Percentiles rank a stretch among this genome's conserved stretches.
Conservation (phyloP, 2,113 vertebrate genomes). For the Xenus cinereus region DNA sequence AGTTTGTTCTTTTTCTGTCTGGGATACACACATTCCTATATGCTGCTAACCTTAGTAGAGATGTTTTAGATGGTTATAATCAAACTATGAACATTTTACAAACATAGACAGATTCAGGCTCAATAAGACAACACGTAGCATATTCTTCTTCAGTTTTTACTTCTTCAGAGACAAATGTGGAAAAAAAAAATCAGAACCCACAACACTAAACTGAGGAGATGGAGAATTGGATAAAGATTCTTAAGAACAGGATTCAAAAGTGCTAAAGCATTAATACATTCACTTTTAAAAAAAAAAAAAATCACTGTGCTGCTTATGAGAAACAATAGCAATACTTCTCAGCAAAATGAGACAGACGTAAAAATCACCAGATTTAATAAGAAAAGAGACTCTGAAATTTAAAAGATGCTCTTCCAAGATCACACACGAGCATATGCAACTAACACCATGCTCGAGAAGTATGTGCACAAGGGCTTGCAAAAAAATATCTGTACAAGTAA, state of each 20-base stretch:
- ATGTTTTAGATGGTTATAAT: not conserved
- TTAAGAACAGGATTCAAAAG: not conserved
- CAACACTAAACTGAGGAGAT: not conserved
- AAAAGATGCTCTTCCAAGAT: not conserved
- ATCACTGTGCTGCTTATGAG: not conserved
- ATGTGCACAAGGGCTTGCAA: not conserved
- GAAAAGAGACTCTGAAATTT: not conserved
- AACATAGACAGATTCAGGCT: not conserved
- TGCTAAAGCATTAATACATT: not conserved
- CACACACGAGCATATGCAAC: not conserved
- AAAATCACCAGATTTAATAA: not conserved
- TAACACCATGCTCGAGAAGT: not conserved
- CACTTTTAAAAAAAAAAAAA: not conserved
- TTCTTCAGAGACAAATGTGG: not conserved
- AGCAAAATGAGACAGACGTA: fast-evolving
- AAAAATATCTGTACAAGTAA: not conserved
- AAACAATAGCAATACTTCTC: not conserved
- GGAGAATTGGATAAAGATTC: not conserved
- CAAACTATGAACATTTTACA: not conserved
- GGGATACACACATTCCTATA: not conserved
- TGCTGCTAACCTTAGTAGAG: too few species aligned
- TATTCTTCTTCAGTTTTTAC: not conserved
- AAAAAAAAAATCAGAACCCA: not conserved
- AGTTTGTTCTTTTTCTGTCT: not conserved
- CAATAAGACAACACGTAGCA: not conserved